phyloP scores from a whole-genome alignment of 2,888 invertebrate genomes.

The Pantelozetes paolii region DNA sequence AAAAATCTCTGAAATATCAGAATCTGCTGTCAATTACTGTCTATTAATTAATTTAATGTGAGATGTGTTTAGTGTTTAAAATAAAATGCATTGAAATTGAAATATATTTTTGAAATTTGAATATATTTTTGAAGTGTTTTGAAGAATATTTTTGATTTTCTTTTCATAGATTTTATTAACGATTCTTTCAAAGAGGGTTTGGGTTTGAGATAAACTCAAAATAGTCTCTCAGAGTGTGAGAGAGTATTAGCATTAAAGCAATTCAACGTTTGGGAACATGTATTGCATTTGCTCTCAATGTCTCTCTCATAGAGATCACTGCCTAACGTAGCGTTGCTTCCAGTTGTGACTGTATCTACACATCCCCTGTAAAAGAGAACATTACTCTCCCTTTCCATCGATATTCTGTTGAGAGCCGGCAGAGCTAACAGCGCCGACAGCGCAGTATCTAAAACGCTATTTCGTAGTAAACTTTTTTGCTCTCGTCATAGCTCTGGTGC shows the following conservation, averaged over 20 bases:
- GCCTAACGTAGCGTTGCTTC: background rate
- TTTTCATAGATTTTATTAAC: conserved; percentile 21
- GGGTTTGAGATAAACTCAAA: conserved; percentile 28
- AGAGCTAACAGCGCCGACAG: background rate
- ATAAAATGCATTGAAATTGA: background rate
- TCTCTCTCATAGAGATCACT: background rate
- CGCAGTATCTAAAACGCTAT: background rate
- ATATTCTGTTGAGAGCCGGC: too few species aligned
- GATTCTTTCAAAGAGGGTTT: background rate
- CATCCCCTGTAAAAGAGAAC: too few species aligned
- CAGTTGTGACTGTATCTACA: conserved; percentile 6
- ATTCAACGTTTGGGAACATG: background rate
- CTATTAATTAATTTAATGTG: too few species aligned
- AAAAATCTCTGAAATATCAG: too few species aligned
- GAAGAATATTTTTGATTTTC: background rate
- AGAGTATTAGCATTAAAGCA: conserved; percentile 6
- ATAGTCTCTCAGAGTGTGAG: background rate
- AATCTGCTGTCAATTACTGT: too few species aligned
- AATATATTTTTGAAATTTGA: background rate
- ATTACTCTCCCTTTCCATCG: too few species aligned
- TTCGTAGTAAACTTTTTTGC: background rate
- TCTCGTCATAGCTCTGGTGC: conserved; percentile 1
- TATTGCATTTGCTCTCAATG: background rate
- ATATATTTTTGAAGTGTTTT: background rate
- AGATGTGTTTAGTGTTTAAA: too few species aligned